These are phyloP conservation scores for Ashinkailepas kermadecensis DNA, from an alignment of 2,888 invertebrate species.

Conservation along the genomic window DNA sequence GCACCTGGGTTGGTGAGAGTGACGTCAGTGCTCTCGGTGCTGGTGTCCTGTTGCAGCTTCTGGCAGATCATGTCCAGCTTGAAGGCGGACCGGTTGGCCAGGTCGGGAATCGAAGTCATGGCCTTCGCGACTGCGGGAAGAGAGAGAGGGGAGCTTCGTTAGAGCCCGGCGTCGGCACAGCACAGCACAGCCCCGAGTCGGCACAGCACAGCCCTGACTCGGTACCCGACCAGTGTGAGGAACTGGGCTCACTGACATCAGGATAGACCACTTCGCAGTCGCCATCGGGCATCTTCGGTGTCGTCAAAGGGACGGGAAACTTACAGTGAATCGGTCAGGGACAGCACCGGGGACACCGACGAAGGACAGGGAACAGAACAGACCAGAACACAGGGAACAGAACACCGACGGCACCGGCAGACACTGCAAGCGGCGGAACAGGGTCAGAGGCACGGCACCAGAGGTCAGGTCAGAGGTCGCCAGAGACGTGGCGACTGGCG, in stretches of 20 bases:
- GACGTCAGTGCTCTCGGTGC: background rate
- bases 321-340: too few species aligned
- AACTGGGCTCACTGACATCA: too few species aligned
- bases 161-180: too few species aligned
- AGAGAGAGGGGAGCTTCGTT: too few species aligned
- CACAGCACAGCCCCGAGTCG: too few species aligned
- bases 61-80: conserved; percentile 20
- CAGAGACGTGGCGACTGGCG: too few species aligned
- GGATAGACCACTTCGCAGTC: too few species aligned
- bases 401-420: background rate
- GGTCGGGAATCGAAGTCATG: background rate
- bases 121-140: too few species aligned
- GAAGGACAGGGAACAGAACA: too few species aligned
- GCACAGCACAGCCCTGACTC: background rate
- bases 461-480: background rate
- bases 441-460: background rate
- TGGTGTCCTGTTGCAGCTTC: conserved; percentile 9
- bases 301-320: too few species aligned
- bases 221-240: background rate
- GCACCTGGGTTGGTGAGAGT: background rate
- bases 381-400: background rate
- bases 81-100: background rate
- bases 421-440: background rate
- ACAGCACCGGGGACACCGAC: too few species aligned
- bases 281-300: too few species aligned